phyloP scores from a whole-genome alignment of 2,113 vertebrate species.

The Microtus pennsylvanicus region DNA sequence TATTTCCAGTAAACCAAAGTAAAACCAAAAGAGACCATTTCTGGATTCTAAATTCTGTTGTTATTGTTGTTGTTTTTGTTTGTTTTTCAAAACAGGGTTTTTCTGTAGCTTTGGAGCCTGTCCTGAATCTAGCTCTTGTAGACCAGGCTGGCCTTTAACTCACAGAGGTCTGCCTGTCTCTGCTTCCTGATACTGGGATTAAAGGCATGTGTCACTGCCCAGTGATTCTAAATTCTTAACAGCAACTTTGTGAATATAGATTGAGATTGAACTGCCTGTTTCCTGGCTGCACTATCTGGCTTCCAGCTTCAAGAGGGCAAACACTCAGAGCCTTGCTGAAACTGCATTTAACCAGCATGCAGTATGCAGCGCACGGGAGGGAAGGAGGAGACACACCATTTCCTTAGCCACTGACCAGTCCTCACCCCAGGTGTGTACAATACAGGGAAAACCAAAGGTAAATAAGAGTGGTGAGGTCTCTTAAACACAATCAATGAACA shows the following conservation, averaged over 20 bases:
- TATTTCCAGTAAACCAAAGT: conserved; percentile 43
- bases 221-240: background rate
- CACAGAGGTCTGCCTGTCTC: too few species aligned
- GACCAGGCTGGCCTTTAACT: too few species aligned
- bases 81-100: too few species aligned
- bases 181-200: too few species aligned
- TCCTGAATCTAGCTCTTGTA: too few species aligned
- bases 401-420: background rate
- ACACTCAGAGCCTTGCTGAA: background rate
- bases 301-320: background rate
- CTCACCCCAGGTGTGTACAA: background rate
- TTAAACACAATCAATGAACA: background rate
- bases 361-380: background rate
- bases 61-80: too few species aligned
- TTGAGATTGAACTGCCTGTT: background rate
- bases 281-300: background rate
- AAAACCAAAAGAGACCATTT: conserved; percentile 4
- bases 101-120: too few species aligned
- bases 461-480: background rate
- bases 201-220: too few species aligned
- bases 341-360: too few species aligned
- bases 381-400: background rate
- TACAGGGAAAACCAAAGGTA: background rate
- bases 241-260: background rate
- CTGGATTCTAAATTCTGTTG: background rate